Evolutionary conservation across 1,140 invertebrate genomes (phyloP), one percentile per base, ranked within the genome.

Genomic region (Mesaphorura yosii): DNA sequence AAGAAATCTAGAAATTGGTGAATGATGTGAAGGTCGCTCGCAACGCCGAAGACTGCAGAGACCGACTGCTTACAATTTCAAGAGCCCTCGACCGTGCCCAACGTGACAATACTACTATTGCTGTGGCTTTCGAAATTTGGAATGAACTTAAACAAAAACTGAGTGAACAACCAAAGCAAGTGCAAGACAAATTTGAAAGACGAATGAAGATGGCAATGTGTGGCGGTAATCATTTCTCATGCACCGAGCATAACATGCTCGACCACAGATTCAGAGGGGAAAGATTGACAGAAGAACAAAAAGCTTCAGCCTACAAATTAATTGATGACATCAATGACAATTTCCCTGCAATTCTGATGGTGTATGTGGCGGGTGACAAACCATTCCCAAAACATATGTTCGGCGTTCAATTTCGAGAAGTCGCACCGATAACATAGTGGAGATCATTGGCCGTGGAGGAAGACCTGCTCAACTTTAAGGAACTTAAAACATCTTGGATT

Each of bases 41-140:
- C 23, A 6, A 10, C 40, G n/a, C n/a, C 23, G n/a, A 42, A 10
- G 40, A 7, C 7, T 42, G 23, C 23, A 19, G 10, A 17, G 19
- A 42, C 7, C 40, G 40, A 10, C 7, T 42, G 6, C 6, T 19
- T 7, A n/a, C 40, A 6, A 42, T 42, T 42, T n/a, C 40, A 6
- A 17, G n/a, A 19, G 40, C 40, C 7, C 40, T 42, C 10, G 17
- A 42, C 40, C 7, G 40, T 10, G 40, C 40, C 17, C 40, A 42
- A 17, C 7, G 40, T 7, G 40, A 42, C 40, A 12, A 6, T 7
- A 42, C 40, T 7, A 42, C 40, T 7, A 42, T 42, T 10, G 40
- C 40, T n/a, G 40, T 42, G 7, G 40, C 40, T 42, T 6, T 42
- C 23, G 40, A 42, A 42, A 42, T 42, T 42, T 42, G 40, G 40